Evolutionary conservation across 2,797 vertebrate genomes (phyloP), one percentile per base, ranked within the genome.

Genomic region (Sebastes reedi): DNA sequence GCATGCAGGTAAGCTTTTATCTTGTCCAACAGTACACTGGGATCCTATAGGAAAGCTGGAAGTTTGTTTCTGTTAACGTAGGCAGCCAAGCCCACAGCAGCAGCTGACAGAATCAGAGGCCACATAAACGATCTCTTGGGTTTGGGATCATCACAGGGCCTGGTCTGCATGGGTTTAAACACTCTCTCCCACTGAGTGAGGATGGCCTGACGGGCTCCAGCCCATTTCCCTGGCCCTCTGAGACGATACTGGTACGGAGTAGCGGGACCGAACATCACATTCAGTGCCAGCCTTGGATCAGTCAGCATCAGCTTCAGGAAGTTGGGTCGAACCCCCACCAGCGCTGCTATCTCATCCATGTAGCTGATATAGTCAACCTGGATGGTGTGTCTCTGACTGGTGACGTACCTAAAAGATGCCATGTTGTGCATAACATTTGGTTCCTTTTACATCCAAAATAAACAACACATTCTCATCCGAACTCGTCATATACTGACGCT

Each of bases 161-260:
- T 96, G 0, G 97, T 97, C 93, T 92, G 91, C 91, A 97, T 55
- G 12, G 97, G 96, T 34, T 89, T 85, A 60, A 64, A 8, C 6
- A 98, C 58, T 5, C 97, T 94, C 6, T 97, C 93, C 62, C 91
- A 92, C 84, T 96, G 96, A 4, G 95, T 96, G 24, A 98, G 81
- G 90, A 99, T 97, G 74, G 97, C 94, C 22, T 93, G 80, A 14
- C 96, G 94, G 67, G 97, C 97, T 0, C 95, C 95, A 0, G 54
- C 82, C 98, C 97, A 99, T 18, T 85, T 89, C 0, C 97, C 96
- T 0, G 96, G 96, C 12, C 97, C 97, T 27, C 39, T 86, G 3
- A 99, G 93, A 16, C 97, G 97, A 86, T 95, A 98, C 85, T 98
- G 98, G 86, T 96, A 96, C 0, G 98, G 96, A 0, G 97, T 97